Base-by-base conservation (phyloP, 2,113 vertebrate genomes). In the Anoura caudifer region DNA sequence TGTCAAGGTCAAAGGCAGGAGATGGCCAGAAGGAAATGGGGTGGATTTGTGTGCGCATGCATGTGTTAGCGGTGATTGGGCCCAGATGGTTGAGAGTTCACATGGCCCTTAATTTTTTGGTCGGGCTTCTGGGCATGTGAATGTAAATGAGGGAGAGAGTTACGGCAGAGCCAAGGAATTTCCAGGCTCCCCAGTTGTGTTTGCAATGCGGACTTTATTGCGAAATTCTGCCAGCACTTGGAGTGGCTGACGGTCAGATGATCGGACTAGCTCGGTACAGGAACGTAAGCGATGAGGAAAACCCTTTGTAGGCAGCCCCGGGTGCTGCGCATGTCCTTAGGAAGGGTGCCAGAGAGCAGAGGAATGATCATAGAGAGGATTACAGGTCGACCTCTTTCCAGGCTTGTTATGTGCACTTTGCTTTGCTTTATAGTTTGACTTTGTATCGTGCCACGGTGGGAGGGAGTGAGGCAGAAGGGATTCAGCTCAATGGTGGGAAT, bases 81-180 rank as follows among this genome's bases (percentile, higher is more conserved):
- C 70, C 94, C 43, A 33, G 28, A 77, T 79, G 14, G 31, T 43
- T 45, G 67, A 81, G 82, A 54, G 41, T 96, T 95, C 88, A 69
- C 43, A 89, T 90, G 87, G 81, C 28, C 11, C 73, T 97, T 67
- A 87, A 87, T 69, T 47, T 75, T 96, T 94, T 54, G 83, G 54
- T 94, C 26, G 65, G 72, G 84, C 38, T 95, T 81, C 77, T 96
- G 26, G 63, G 26, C 91, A 77, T 87, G 56, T 69, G 79, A 83
- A 43, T 94, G 19, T 93, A 84, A 79, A 87, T 85, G 50, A 82
- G 87, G 54, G 84, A 80, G 65, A 91, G 19, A 83, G 28, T 67
- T 81, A 56, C 14, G 16, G 47, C 3, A 8, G 33, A 63, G 28
- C 54, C 82, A 75, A 84, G 50, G 38, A 77, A 70, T 90, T 92